Evolutionary conservation across 2,113 vertebrate genomes (phyloP), one percentile per base, ranked within the genome.

Genomic region (Dascyllus trimaculatus): DNA sequence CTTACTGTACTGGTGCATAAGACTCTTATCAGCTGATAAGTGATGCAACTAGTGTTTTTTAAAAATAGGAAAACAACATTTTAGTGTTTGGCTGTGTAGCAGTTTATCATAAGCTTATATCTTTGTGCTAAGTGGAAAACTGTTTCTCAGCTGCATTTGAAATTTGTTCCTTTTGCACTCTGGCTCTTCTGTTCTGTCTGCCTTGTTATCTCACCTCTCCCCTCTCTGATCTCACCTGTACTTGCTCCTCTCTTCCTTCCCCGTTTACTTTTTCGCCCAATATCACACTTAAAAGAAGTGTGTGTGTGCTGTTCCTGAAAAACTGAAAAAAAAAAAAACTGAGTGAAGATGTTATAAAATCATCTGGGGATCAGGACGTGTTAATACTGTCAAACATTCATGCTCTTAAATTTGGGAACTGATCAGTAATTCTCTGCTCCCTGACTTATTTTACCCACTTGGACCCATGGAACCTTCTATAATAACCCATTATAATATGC

Each of bases 161-260:
- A 45, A 53, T 45, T 21, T 73, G 11, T 53, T 48, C 26, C 24
- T 64, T n/a, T 71, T 78, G 51, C 53, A 49, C 60, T 71, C 29
- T 58, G 8, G 9, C 32, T 35, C 32, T 8, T 64, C 10, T 71
- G 52, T 63, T 57, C 51, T 57, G 18, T 14, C 4, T 5, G 29
- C 29, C 29, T 29, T 56, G 25, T 61, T 57, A 69, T 69, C 40
- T 56, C 58, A 38, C 25, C 19, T 35, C 38, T 53, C 15, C 69
- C 52, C 45, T 15, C 25, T 52, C 48, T 32, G 46, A 13, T 48
- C n/a, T 61, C 75, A 78, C 26, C 59, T 57, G 38, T 56, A 54
- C 56, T 49, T 63, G 25, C 66, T 63, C 66, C 38, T 56, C 26
- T 57, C 51, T 22, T 35, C 38, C 25, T 35, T 38, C 40, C 29